Evolutionary conservation across 2,888 invertebrate species (phyloP), one percentile per base, ranked within the genome.

Genomic region (Rhogogaster chlorosoma): DNA sequence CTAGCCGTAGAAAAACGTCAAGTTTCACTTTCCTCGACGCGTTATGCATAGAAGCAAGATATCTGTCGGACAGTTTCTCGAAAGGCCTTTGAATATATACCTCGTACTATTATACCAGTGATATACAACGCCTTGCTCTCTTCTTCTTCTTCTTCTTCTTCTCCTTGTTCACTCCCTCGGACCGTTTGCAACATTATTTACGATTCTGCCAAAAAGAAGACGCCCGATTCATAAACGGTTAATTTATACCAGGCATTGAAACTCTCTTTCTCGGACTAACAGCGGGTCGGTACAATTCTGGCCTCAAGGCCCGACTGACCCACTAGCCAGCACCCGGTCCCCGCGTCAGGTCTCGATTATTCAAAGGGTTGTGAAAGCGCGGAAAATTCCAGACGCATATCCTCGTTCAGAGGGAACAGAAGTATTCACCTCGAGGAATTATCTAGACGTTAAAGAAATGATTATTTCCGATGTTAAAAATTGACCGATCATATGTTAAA

Each of bases 141-240:
- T 73, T n/a, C 42, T 42, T 22, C 36, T 73, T 73, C 42, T 38
- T 73, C 22, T n/a, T 45, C 12, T 45, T 45, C 15, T 3, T 45
- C 15, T 2, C 15, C 45, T 45, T 45, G 57, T 18, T 12, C n/a
- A 57, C 36, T 42, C 57, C 36, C 84, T 70, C 26, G 10, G 70
- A 83, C 84, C 84, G 86, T 86, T 85, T 77, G 49, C 38, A 88
- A 64, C 84, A 87, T 90, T 89, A 91, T 91, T 89, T 90, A 90
- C 86, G 89, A 89, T 87, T 86, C 86, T 82, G 71, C 38, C 83
- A 86, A 87, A 88, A 88, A 87, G 86, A 83, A 86, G 82, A 82
- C 85, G 86, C 84, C 85, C 87, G 88, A 89, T 91, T 90, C 90
- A 88, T 89, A 90, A 90, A 88, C 89, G 87, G 87, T 88, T 90